phyloP scores from a whole-genome alignment of 2,113 vertebrate genomes.

The Hemiprocne comata region DNA sequence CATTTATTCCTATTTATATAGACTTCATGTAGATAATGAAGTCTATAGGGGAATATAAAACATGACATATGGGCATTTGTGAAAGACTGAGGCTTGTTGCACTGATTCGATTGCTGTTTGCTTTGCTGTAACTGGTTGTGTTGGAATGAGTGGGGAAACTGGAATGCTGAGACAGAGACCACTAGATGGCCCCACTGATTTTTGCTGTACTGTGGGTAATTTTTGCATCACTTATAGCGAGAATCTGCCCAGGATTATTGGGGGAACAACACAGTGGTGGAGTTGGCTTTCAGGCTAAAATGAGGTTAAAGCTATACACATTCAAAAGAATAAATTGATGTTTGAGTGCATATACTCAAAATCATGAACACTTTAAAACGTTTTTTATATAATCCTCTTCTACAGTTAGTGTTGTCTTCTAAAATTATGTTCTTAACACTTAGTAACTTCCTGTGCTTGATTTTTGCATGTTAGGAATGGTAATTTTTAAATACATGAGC shows the following conservation, averaged over 20 bases:
- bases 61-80: neutral
- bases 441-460: neutral
- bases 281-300: neutral
- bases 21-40: neutral
- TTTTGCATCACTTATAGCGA: neutral
- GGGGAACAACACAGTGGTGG: neutral
- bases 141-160: neutral
- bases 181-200: slow-evolving; percentile 57
- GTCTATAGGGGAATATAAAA: neutral
- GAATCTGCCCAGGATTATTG: neutral
- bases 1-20: neutral
- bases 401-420: neutral
- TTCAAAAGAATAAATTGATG: fast-evolving
- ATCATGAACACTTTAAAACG: neutral
- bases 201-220: neutral
- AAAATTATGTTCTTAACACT: neutral
- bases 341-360: neutral
- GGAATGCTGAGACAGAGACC: neutral
- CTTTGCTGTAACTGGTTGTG: neutral
- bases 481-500: neutral
- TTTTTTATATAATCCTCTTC: neutral
- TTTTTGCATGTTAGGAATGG: neutral
- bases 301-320: neutral
- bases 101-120: neutral
- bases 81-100: neutral